A percentile compares a stretch with the other conserved stretches of the same genome.
Evolutionary conservation across 2,888 invertebrate species (phyloP).

Genomic region (Clitarchus hookeri): DNA sequence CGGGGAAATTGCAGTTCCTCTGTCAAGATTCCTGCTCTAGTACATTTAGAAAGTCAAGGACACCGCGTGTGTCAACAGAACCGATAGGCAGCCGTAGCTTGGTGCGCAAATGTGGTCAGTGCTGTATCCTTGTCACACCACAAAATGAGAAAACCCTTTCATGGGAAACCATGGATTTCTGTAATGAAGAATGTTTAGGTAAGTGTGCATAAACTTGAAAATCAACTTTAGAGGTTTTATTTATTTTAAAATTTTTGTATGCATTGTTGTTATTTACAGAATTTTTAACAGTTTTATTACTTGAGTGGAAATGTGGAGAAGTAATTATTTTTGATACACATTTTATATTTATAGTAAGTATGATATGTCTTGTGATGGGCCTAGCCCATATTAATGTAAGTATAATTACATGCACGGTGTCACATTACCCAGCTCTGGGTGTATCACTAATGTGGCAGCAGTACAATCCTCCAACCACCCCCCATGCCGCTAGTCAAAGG

Average conservation of each 20-base stretch:
- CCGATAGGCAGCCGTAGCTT: conserved; percentile 52
- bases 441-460: no score
- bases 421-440: no score
- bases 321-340: no score
- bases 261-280: neutral
- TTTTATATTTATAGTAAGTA: no score
- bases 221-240: no score
- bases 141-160: conserved; percentile 69
- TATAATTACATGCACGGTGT: no score
- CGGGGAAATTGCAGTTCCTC: conserved; percentile 32
- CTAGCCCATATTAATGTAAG: no score
- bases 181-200: conserved; percentile 84
- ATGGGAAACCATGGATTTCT: conserved; percentile 95
- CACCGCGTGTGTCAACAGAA: neutral
- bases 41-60: conserved; percentile 35
- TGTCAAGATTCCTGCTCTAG: conserved; percentile 37
- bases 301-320: no score
- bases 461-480: no score
- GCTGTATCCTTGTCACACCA: conserved; percentile 54
- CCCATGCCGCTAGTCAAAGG: no score
- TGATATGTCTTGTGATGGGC: no score
- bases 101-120: conserved; percentile 62
- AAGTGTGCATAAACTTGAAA: conserved; percentile 41
- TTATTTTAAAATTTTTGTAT: neutral
- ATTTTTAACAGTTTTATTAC: no score